These are phyloP conservation scores for Chelon auratus DNA, from an alignment of 2,797 vertebrate genomes.

Conservation along the genomic window DNA sequence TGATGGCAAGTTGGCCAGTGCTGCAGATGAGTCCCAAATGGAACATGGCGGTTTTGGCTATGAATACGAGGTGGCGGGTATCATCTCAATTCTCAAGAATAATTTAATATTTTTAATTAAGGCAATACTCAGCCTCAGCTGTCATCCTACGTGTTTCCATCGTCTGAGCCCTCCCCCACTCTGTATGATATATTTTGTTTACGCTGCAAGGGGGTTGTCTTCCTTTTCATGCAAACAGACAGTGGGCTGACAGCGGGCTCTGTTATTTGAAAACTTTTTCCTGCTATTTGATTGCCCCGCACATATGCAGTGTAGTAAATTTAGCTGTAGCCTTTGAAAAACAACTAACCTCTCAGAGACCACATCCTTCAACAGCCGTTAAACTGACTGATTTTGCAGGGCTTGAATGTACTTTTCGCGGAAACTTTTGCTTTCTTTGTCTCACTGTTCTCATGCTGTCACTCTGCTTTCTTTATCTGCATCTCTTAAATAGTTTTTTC, in stretches of 20 bases:
- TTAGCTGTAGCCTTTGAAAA: neutral
- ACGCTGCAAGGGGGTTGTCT: slow-evolving; percentile 23
- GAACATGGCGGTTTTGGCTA: slow-evolving; percentile 47
- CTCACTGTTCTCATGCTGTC: slow-evolving; percentile 1
- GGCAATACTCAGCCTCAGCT: slow-evolving; percentile 29
- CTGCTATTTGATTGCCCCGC: slow-evolving; percentile 13
- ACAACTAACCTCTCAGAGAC: neutral
- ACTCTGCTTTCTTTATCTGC: neutral
- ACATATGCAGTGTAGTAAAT: neutral
- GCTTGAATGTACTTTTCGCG: neutral
- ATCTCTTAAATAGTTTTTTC: slow-evolving; percentile 13
- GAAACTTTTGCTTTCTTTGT: slow-evolving; percentile 15
- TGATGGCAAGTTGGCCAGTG: slow-evolving; percentile 71
- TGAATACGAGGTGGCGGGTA: slow-evolving; percentile 48
- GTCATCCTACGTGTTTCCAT: slow-evolving; percentile 15
- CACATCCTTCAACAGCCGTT: neutral
- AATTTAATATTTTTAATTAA: slow-evolving; percentile 60
- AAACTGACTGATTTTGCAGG: slow-evolving; percentile 10
- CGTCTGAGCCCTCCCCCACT: slow-evolving; percentile 8
- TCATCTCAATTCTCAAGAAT: slow-evolving; percentile 53
- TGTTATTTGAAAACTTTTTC: slow-evolving; percentile 39
- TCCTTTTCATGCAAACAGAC: slow-evolving; percentile 29
- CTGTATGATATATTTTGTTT: slow-evolving; percentile 39
- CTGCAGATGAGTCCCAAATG: slow-evolving; percentile 67
- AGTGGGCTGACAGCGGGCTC: slow-evolving; percentile 21